These are phyloP conservation scores for Mustela nigripes DNA, from an alignment of 2,113 vertebrate species.

Conservation along the genomic window DNA sequence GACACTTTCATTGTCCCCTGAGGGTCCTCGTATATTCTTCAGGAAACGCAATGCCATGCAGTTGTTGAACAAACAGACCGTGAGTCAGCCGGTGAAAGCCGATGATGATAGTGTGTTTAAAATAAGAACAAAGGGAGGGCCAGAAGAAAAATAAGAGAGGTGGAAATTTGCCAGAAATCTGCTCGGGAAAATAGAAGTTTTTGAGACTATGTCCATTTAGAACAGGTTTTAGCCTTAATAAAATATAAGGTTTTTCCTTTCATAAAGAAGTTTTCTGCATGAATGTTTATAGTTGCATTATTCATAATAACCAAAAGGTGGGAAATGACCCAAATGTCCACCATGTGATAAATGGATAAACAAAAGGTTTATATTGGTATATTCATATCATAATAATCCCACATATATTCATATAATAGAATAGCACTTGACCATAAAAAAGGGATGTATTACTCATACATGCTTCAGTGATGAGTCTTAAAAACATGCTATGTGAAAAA, in stretches of 20 bases:
- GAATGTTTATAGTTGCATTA: background rate
- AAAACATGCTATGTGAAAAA: background rate
- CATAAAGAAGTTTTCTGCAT: constrained; percentile 22
- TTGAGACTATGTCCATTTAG: background rate
- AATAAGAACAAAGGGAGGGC: background rate
- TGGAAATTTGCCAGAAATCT: constrained; percentile 53
- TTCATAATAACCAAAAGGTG: background rate
- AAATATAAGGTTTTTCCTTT: background rate
- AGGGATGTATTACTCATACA: background rate
- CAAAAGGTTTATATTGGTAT: background rate
- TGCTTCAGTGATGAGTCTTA: background rate
- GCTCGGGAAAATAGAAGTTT: constrained; percentile 5
- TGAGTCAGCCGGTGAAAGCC: constrained; percentile 1
- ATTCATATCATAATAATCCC: background rate
- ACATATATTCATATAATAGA: background rate
- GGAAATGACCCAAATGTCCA: constrained; percentile 13
- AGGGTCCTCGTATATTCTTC: constrained; percentile 10
- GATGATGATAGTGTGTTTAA: constrained; percentile 52
- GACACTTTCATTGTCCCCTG: background rate
- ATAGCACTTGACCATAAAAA: background rate
- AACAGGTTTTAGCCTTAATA: background rate
- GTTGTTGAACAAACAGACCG: constrained; percentile 29
- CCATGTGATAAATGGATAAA: background rate
- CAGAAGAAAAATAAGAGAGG: constrained; percentile 22
- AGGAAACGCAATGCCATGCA: background rate